Evolutionary conservation across 2,888 invertebrate species (phyloP).

Genomic region (Drosophila aldrichi): DNA sequence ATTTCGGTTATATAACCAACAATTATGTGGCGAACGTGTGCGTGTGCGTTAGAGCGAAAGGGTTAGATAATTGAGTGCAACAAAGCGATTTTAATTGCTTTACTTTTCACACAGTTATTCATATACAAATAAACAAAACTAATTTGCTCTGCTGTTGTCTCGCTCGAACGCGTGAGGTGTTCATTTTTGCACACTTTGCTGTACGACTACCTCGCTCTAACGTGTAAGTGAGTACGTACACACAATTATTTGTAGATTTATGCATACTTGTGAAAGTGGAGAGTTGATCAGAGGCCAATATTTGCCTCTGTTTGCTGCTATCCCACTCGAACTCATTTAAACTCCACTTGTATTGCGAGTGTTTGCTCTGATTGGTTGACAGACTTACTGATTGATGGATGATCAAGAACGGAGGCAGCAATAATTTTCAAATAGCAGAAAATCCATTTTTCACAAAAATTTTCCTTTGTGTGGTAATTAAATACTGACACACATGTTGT

Average conservation of each 20-base stretch:
- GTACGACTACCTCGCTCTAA: neutral
- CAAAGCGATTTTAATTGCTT: constrained; percentile 10
- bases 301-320: neutral
- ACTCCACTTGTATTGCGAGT: neutral
- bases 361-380: constrained; percentile 7
- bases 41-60: constrained; percentile 8
- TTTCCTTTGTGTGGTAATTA: neutral
- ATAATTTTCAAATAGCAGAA: neutral
- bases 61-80: constrained; percentile 3
- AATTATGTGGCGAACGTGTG: constrained; percentile 4
- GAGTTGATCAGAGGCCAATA: constrained; percentile 6
- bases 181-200: neutral
- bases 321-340: neutral
- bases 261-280: neutral
- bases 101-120: constrained; percentile 14
- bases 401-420: neutral
- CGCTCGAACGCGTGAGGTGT: neutral
- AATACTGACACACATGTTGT: constrained; percentile 1
- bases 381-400: constrained; percentile 3
- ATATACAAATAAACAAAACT: constrained; percentile 5
- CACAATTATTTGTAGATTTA: constrained; percentile 9
- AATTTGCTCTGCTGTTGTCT: neutral
- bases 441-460: neutral
- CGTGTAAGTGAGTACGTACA: neutral
- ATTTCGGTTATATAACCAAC: neutral